These are phyloP conservation scores for Pseudopodoces humilis DNA, from an alignment of 2,113 vertebrate species.

Conservation along the genomic window DNA sequence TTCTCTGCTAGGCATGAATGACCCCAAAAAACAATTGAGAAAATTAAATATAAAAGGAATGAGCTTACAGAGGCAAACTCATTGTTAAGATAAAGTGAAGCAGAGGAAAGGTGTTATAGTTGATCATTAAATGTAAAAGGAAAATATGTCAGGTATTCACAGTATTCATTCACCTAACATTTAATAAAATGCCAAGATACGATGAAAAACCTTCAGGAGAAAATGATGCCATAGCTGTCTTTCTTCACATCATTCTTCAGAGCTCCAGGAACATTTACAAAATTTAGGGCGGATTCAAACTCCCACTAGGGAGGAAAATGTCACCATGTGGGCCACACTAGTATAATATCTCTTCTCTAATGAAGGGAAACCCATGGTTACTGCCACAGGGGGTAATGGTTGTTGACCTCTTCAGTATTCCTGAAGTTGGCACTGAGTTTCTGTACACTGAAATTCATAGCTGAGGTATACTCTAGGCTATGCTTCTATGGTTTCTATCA, in stretches of 20 bases:
- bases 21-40: background rate
- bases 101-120: background rate
- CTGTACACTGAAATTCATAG: background rate
- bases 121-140: background rate
- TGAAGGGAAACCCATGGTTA: background rate
- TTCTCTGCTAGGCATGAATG: background rate
- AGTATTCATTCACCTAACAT: background rate
- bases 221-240: background rate
- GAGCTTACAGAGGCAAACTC: background rate
- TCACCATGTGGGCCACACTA: background rate
- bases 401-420: background rate
- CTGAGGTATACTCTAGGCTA: background rate
- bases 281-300: background rate
- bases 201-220: background rate
- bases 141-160: background rate
- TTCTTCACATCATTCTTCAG: background rate
- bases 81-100: background rate
- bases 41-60: background rate
- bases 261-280: background rate
- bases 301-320: rapidly evolving
- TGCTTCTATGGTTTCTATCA: background rate
- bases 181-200: background rate
- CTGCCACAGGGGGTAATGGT: background rate
- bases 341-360: background rate
- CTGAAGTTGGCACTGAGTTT: background rate